Base-by-base conservation (phyloP, 2,888 invertebrate genomes). In the Scaptomyza tumidula region DNA sequence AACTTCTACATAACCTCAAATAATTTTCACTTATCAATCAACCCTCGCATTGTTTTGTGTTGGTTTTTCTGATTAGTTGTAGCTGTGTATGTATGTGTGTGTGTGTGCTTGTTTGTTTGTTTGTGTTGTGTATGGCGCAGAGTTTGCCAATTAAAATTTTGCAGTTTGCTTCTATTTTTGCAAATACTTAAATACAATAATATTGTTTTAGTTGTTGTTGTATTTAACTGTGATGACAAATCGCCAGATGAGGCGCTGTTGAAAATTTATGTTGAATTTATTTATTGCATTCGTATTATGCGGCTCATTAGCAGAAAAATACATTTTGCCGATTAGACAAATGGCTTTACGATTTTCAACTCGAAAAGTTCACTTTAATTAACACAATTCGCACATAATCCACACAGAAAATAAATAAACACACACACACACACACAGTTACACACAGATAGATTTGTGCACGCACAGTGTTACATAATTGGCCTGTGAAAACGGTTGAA, bases 101-200 rank as follows among this genome's bases (percentile, higher is more conserved):
- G 14, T 63, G 19, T 19, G 19, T 19, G 2, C 2, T 48, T 56
- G 11, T 43, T 11, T 41, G 19, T 63, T 43, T 53, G 31, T 58
- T 24, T 24, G 24, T 24, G 24, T 24, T 24, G 39, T 41, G 45
- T 55, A 39, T 46, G 24, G 57, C 45, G 49, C 39, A 55, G 58
- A 52, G 73, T 82, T 83, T 84, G 84, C 78, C 83, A 84, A 84
- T 88, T 84, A 81, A 82, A 87, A 78, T 66, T 62, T 66, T 49
- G 68, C 58, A 81, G 58, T 86, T 78, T 85, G 81, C 82, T 83
- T 81, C 71, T 67, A 68, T 80, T 83, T 83, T 52, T 53, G 79
- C 45, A 57, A 63, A 73, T 86, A 71, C 54, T 68, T 55, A 54
- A 76, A 78, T 62, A 48, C 41, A 39, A 41, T 49, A 27, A 61